Conservation (phyloP, 2,797 vertebrate species). For the Glyptemys insculpta region DNA sequence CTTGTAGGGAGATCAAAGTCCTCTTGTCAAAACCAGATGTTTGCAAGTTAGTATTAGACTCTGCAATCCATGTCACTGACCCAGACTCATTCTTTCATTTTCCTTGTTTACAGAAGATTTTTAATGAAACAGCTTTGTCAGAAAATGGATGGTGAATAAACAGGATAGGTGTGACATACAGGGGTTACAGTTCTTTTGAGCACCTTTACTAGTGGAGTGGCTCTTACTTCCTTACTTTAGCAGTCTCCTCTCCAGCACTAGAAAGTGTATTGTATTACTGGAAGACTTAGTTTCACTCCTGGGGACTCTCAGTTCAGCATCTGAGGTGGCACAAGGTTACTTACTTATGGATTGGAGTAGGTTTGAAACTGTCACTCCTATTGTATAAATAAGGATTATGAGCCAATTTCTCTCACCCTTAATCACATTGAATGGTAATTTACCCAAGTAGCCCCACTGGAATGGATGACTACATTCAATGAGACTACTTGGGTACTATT, state of each 20-base stretch:
- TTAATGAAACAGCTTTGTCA: background rate
- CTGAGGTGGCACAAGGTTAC: background rate
- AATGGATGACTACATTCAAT: background rate
- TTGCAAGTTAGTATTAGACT: background rate
- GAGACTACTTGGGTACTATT: background rate
- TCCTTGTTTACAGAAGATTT: background rate
- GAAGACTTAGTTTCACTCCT: background rate
- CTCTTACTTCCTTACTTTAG: background rate
- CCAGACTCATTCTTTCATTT: accelerated
- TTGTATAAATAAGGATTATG: background rate
- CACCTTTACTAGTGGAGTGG: accelerated
- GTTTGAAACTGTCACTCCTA: background rate
- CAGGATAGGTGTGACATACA: accelerated
- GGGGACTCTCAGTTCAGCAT: background rate
- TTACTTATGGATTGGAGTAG: background rate
- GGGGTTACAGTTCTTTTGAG: background rate
- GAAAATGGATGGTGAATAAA: background rate
- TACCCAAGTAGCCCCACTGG: background rate
- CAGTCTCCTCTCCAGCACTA: background rate
- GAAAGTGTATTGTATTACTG: background rate
- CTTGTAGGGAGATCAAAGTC: background rate
- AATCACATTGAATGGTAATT: background rate
- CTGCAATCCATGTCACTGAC: background rate
- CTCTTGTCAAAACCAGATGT: background rate
- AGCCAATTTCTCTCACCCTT: background rate